phyloP scores from a whole-genome alignment of 2,888 invertebrate species.

The Phasia obesa region DNA sequence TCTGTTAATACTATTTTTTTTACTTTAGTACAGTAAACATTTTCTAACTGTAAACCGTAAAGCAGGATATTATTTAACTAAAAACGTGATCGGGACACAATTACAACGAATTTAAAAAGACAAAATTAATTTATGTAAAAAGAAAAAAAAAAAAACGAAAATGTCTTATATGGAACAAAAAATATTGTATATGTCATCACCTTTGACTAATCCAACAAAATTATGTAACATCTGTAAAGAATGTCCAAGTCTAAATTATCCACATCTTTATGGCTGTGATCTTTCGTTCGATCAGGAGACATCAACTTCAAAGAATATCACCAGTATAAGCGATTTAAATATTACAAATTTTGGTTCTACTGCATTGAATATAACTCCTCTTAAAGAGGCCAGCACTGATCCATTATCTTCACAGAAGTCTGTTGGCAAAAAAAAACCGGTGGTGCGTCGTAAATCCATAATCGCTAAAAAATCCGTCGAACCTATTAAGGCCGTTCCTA shows the following conservation, averaged over 20 bases:
- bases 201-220: conserved; percentile 48
- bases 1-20: not conserved
- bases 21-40: not conserved
- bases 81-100: not conserved
- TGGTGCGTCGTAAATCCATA: conserved; percentile 11
- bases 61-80: not conserved
- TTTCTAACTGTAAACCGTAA: conserved; percentile 48
- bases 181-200: conserved; percentile 6
- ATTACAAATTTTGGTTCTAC: not conserved
- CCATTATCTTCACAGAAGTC: not conserved
- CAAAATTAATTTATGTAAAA: not conserved
- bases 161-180: conserved; percentile 17
- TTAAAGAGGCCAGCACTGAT: not conserved
- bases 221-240: not conserved
- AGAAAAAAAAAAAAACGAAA: not conserved
- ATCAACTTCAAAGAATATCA: not conserved
- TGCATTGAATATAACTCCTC: not conserved
- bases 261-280: not conserved
- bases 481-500: conserved; percentile 19
- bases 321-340: not conserved
- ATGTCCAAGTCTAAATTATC: not conserved
- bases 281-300: not conserved
- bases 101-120: not conserved
- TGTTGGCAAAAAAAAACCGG: conserved; percentile 5
- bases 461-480: not conserved